These are phyloP conservation scores for Pycnonotus jocosus DNA, from an alignment of 2,113 vertebrate genomes.

Conservation along the genomic window DNA sequence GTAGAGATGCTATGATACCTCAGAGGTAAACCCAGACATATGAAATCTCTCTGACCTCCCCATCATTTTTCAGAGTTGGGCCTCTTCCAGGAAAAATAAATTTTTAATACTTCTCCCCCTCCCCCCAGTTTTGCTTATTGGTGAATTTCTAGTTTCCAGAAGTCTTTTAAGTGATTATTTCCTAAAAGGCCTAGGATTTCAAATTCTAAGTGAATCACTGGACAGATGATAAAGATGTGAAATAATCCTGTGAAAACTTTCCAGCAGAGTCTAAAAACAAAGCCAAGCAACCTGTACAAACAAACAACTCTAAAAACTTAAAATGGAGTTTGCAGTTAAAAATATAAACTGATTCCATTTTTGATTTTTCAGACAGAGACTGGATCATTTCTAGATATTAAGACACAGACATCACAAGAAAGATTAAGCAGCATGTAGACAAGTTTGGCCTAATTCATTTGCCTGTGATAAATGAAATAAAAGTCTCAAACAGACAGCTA, in stretches of 20 bases:
- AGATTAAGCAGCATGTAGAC: neutral
- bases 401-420: neutral
- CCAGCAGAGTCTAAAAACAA: neutral
- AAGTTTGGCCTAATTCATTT: neutral
- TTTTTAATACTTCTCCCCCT: neutral
- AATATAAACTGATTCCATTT: neutral
- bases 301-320: neutral
- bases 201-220: neutral
- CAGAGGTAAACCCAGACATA: neutral
- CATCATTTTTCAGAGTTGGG: neutral
- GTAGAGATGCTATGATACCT: neutral
- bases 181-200: neutral
- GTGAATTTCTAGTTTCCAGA: neutral
- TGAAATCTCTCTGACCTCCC: neutral
- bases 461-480: neutral
- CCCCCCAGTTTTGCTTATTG: neutral
- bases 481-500: slow-evolving; percentile 23
- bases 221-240: neutral
- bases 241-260: neutral
- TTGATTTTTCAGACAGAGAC: neutral
- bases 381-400: neutral
- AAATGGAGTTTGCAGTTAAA: neutral
- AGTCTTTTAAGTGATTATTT: neutral
- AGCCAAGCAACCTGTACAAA: neutral
- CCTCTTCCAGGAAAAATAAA: neutral